Evolutionary conservation across 92 coral and sea anemone species (phyloP), one percentile per base, ranked within the genome.

Genomic region (Umimayanthus chanpuru): DNA sequence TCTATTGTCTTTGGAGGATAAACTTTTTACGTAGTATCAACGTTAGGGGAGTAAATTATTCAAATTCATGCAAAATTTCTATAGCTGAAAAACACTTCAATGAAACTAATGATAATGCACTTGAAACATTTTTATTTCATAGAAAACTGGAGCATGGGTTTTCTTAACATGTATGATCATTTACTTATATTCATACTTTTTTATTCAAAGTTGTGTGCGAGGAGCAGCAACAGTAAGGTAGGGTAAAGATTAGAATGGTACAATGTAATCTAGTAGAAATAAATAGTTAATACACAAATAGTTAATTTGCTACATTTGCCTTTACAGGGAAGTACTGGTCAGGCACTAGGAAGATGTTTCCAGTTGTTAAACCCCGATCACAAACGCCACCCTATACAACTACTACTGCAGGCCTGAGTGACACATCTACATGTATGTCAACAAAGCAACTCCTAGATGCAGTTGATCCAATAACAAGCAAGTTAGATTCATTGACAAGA

Each of bases 321-420:
- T 79, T 44, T 43, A 53, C 84, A 88, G 88, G 81, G 47, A 81
- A 74, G 64, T 88, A 88, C 74, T 88, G 91, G 91, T 88, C 91
- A 14, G 91, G 88, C 6, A 88, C 88, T 16, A 9, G 88, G 56
- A 88, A 88, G 5, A 73, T 88, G 21, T 88, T 88, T 73, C 77
- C 49, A 6, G 81, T 82, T 12, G 78, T 67, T 71, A 66, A 28
- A 55, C 16, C 53, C 55, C 32, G 80, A 30, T 3, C 44, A 44
- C 8, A 9, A 15, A 44, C 30, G 80, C n/a, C 47, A 76, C 16
- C 44, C 81, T 76, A 25, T 44, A 76, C 81, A 9, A 44, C 58
- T 53, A 53, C 58, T 53, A 11, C 3, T 14, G 58, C 58, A 53
- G 58, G 58, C 58, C 58, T 12, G 58, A 53, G 58, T 53, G 58